Evolutionary conservation across 37 sponge, comb jelly and placozoan genomes (phyloP), one percentile per base, ranked within the genome.

Genomic region (Cladorhizidae sp.): DNA sequence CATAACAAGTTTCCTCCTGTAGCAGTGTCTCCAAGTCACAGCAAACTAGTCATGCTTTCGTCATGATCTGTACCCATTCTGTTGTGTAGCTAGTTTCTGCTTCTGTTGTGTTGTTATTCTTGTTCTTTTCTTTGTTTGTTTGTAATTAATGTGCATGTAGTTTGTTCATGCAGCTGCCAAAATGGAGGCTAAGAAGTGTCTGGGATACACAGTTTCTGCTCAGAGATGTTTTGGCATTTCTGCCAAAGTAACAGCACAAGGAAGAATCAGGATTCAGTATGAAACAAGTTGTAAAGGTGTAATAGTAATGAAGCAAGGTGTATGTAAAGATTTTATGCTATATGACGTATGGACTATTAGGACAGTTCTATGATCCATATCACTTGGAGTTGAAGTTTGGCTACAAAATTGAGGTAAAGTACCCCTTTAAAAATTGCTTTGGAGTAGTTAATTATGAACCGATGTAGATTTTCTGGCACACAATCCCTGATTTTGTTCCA

Each of bases 401-500:
- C 0, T 29, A 83, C 6, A 52, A 64, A 61, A 8, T 74, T 12
- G 23, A 74, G 68, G 83, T 83, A 74, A 32, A 29, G n/a, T 22
- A 31, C 32, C 52, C 0, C 57, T 36, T n/a, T n/a, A n/a, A n/a
- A n/a, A n/a, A n/a, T n/a, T n/a, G n/a, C n/a, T n/a, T n/a, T n/a
- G n/a, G n/a, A n/a, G n/a, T n/a, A n/a, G n/a, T n/a, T n/a, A n/a
- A n/a, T n/a, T n/a, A n/a, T n/a, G n/a, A n/a, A n/a, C n/a, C 22
- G 52, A 12, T 36, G 28, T 78, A 85, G 86, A 25, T 36, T 41
- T 29, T n/a, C 42, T 85, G 73, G 64, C 57, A 71, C 59, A 77
- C 86, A 17, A 67, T 85, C 1, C 86, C 86, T 8, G 59, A 8
- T 1, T 85, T 85, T 58, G 64, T 85, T 18, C 86, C 86, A 33